A percentile compares a stretch with the other conserved stretches of the same genome.
Conservation (phyloP, 2,888 invertebrate genomes). For the Andrena camellia region DNA sequence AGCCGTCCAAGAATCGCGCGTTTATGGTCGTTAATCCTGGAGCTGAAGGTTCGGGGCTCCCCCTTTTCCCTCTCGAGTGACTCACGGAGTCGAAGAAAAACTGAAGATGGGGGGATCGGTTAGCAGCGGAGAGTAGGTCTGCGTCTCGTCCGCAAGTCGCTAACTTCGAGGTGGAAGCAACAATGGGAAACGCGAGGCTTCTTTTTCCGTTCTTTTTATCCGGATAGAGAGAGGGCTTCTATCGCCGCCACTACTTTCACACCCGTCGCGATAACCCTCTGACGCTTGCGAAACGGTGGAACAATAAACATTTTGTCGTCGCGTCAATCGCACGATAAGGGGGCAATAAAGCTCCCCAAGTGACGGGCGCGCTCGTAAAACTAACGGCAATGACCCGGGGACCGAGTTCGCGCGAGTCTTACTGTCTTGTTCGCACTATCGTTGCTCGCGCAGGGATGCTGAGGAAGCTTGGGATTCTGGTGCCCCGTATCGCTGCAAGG, state of each 20-base stretch:
- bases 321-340: constrained; percentile 71
- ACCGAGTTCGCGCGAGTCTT: constrained; percentile 5
- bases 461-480: too few relatives aligned
- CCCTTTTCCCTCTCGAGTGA: not conserved
- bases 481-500: too few relatives aligned
- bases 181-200: not conserved
- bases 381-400: constrained; percentile 63
- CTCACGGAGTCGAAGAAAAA: not conserved
- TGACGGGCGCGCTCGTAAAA: constrained; percentile 65
- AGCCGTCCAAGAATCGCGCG: constrained; percentile 31
- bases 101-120: too few relatives aligned
- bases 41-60: constrained; percentile 7
- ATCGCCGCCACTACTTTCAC: constrained; percentile 33
- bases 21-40: constrained; percentile 43
- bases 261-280: constrained; percentile 46
- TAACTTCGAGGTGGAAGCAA: not conserved
- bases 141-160: not conserved
- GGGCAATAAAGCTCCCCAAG: constrained; percentile 66
- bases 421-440: not conserved
- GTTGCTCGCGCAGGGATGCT: not conserved
- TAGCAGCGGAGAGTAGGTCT: not conserved
- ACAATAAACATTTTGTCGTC: constrained; percentile 76
- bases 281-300: constrained; percentile 69
- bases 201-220: not conserved
- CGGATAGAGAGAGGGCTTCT: not conserved